Percentiles rank a stretch among this genome's conserved stretches.
These are phyloP conservation scores for Liparis tanakae DNA, from an alignment of 2,797 vertebrate species.

Conservation along the genomic window DNA sequence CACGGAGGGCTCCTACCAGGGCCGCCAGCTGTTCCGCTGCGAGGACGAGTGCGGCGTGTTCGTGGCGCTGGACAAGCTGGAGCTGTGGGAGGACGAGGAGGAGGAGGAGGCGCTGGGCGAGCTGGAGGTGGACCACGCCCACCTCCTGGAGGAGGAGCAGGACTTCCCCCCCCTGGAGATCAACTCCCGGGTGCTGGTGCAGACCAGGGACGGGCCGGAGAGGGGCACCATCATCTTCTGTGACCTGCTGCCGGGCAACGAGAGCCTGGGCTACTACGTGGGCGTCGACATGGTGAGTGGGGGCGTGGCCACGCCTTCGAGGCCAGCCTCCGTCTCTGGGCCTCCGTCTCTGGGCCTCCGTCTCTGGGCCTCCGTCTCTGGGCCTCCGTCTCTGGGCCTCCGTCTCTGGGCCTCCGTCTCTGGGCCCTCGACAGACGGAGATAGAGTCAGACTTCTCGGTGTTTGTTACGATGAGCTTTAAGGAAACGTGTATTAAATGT, in stretches of 20 bases:
- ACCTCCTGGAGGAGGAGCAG: constrained; percentile 88
- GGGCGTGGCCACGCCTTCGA: too few species aligned
- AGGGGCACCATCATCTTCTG: constrained; percentile 98
- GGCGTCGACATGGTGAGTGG: constrained; percentile 97
- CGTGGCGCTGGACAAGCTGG: constrained; percentile 96
- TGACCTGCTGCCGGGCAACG: constrained; percentile 95
- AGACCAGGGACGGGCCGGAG: constrained; percentile 92
- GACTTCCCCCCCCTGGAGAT: constrained; percentile 93
- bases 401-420: background rate
- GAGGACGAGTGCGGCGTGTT: constrained; percentile 99
- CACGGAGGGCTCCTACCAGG: constrained; percentile 97
- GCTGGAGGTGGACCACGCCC: constrained; percentile 90
- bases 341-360: background rate
- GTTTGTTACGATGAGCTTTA: background rate
- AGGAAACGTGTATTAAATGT: too few species aligned
- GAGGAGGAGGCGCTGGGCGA: constrained; percentile 79
- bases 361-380: background rate
- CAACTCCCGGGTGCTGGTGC: constrained; percentile 95
- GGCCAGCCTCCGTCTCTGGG: too few species aligned
- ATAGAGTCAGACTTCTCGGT: background rate
- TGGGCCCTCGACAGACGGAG: too few species aligned
- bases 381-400: too few species aligned
- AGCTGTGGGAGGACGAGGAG: constrained; percentile 92
- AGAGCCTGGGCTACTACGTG: constrained; percentile 96
- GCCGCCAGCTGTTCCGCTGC: constrained; percentile 96